Percentiles rank a stretch among this genome's conserved stretches.
Evolutionary conservation across 2,888 invertebrate genomes (phyloP).

Genomic region (Spodoptera littoralis): DNA sequence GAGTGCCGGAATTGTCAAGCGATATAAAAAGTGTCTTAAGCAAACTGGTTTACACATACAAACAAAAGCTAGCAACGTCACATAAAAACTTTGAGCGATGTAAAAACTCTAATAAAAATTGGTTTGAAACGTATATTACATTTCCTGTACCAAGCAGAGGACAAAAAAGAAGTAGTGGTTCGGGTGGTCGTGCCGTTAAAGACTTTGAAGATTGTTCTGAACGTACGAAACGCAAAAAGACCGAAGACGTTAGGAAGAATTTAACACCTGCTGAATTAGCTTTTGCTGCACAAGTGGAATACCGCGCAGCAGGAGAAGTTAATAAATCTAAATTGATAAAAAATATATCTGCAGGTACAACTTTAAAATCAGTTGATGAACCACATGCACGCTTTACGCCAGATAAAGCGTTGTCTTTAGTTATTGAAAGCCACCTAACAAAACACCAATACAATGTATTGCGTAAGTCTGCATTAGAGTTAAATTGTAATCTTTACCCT

Average conservation of each 20-base stretch:
- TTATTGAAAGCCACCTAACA: conserved; percentile 30
- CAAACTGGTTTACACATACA: conserved; percentile 19
- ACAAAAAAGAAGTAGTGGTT: conserved; percentile 10
- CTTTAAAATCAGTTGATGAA: conserved; percentile 9
- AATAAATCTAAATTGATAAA: conserved; percentile 19
- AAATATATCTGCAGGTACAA: conserved; percentile 10
- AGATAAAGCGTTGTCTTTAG: conserved; percentile 28
- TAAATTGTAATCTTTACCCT: conserved; percentile 33
- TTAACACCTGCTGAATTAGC: conserved; percentile 14
- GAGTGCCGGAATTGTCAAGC: conserved; percentile 20
- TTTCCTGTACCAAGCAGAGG: conserved; percentile 10
- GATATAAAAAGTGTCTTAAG: conserved; percentile 18
- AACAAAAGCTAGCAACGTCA: conserved; percentile 17
- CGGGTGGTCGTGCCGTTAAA: conserved; percentile 13
- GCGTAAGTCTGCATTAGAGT: conserved; percentile 25
- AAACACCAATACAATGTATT: conserved; percentile 34
- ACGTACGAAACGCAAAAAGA: conserved; percentile 19
- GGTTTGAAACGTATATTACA: conserved; percentile 9
- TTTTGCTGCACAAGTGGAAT: conserved; percentile 27
- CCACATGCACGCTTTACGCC: conserved; percentile 10
- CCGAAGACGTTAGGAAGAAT: conserved; percentile 12
- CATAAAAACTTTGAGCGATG: conserved; percentile 10
- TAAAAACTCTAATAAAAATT: no score
- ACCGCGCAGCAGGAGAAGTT: conserved; percentile 21
- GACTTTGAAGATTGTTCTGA: conserved; percentile 67